Percentiles rank a stretch among this genome's conserved stretches.
phyloP scores from a whole-genome alignment of 2,113 vertebrate genomes.

The Sakesphorus luctuosus region DNA sequence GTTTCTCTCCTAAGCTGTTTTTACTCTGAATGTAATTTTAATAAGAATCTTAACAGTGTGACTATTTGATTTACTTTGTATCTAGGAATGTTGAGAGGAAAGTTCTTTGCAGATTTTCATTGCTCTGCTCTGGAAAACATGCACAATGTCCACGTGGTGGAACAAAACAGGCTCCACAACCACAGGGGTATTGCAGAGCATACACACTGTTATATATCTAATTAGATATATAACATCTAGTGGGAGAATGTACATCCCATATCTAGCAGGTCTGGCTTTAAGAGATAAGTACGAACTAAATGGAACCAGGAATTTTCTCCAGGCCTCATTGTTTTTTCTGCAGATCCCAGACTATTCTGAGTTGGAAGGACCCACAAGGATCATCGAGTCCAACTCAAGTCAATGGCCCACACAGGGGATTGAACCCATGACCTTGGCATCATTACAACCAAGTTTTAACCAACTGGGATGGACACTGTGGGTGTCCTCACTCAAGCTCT shows the following conservation, averaged over 20 bases:
- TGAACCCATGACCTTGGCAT: too few species aligned
- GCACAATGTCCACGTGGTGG: not conserved
- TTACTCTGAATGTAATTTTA: not conserved
- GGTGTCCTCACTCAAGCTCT: not conserved
- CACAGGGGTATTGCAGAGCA: rapidly evolving
- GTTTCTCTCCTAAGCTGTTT: not conserved
- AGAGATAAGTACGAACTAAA: rapidly evolving
- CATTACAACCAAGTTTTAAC: too few species aligned
- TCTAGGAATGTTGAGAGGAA: not conserved
- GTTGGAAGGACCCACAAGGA: too few species aligned
- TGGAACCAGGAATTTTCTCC: not conserved
- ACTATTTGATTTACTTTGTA: not conserved
- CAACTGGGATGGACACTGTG: too few species aligned
- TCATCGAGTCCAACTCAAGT: too few species aligned
- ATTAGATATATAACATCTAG: too few species aligned
- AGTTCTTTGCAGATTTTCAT: not conserved
- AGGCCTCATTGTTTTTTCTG: not conserved
- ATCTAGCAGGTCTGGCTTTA: not conserved
- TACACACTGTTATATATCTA: too few species aligned
- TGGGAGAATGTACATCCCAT: rapidly evolving
- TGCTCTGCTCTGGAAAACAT: not conserved
- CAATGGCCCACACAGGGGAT: too few species aligned
- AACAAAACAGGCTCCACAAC: not conserved
- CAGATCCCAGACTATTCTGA: too few species aligned
- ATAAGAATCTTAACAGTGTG: not conserved